Percentiles rank a stretch among this genome's conserved stretches.
Conservation (phyloP, 1,140 invertebrate species). For the Drosophila repletoides region DNA sequence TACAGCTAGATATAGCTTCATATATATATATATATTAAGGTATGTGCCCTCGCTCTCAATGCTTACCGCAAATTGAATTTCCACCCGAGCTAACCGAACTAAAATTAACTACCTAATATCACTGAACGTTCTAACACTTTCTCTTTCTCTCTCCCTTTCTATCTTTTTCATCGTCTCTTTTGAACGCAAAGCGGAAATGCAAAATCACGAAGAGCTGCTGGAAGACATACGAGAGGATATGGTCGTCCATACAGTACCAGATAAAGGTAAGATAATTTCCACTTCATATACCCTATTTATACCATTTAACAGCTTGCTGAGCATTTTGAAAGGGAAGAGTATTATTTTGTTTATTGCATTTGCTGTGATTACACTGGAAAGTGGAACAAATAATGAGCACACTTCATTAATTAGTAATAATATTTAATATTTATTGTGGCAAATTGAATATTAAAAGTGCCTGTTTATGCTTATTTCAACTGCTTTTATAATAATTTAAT, state of each 20-base stretch:
- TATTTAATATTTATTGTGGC: too few species aligned
- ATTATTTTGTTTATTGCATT: too few species aligned
- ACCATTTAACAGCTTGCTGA: too few species aligned
- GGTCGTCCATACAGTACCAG: conserved; percentile 73
- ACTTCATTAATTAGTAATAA: too few species aligned
- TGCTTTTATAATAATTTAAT: too few species aligned
- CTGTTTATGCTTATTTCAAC: too few species aligned
- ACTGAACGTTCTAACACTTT: conserved; percentile 42
- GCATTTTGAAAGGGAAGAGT: too few species aligned
- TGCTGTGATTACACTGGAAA: too few species aligned
- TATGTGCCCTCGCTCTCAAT: conserved; percentile 4
- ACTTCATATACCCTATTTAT: background rate
- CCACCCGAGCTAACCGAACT: conserved; percentile 44
- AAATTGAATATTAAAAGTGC: too few species aligned
- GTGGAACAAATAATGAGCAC: too few species aligned
- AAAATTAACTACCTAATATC: conserved; percentile 57
- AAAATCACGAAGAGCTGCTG: conserved; percentile 80
- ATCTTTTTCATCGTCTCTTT: conserved; percentile 11
- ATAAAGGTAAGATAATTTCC: conserved; percentile 70
- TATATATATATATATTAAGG: background rate
- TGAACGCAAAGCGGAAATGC: conserved; percentile 67
- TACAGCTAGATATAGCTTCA: background rate
- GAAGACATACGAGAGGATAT: conserved; percentile 81
- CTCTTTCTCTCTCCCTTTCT: background rate
- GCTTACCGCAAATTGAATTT: conserved; percentile 68